A percentile compares a stretch with the other conserved stretches of the same genome.
Conservation (phyloP, 1,140 invertebrate genomes). For the Camponotus pennsylvanicus region DNA sequence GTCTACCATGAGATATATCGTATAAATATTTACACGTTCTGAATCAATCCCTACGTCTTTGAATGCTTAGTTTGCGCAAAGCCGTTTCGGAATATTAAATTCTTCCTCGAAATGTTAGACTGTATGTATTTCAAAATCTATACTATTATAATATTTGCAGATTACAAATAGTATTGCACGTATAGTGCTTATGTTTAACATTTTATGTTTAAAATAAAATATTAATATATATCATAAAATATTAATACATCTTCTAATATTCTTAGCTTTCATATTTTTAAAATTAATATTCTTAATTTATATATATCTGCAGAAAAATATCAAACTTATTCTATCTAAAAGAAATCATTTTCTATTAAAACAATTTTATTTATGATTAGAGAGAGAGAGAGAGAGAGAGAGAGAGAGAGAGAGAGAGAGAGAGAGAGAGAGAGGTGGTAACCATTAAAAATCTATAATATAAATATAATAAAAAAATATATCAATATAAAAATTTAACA, state of each 20-base stretch:
- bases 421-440: too few species aligned
- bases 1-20: conserved; percentile 11
- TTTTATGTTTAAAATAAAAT: not conserved
- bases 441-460: not conserved
- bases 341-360: not conserved
- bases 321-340: not conserved
- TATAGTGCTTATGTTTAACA: not conserved
- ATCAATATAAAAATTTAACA: not conserved
- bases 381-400: not conserved
- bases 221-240: not conserved
- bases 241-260: not conserved
- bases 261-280: too few species aligned
- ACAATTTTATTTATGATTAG: not conserved
- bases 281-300: not conserved
- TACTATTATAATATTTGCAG: not conserved
- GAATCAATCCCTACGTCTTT: conserved; percentile 1
- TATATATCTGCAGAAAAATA: not conserved
- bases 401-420: too few species aligned
- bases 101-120: not conserved
- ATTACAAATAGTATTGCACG: not conserved
- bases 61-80: not conserved
- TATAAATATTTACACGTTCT: conserved; percentile 38
- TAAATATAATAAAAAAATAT: too few species aligned
- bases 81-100: conserved; percentile 12
- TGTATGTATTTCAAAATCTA: too few species aligned